These are phyloP conservation scores for Drosophila ohnishii DNA, from an alignment of 1,140 invertebrate genomes.

Conservation along the genomic window DNA sequence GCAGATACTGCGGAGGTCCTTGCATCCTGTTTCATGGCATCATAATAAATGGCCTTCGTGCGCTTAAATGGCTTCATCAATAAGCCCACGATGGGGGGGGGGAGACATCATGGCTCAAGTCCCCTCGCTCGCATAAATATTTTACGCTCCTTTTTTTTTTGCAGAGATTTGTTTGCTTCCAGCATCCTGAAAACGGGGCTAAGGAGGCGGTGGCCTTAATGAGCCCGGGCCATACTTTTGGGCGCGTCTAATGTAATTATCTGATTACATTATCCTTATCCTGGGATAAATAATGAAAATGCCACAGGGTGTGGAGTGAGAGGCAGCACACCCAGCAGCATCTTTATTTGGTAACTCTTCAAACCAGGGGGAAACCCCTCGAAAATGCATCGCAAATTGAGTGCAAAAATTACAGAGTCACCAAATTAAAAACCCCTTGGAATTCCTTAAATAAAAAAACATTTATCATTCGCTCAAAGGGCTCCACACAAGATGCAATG, in stretches of 20 bases:
- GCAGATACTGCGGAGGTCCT: slow-evolving; percentile 29
- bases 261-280: slow-evolving; percentile 36
- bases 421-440: slow-evolving; percentile 7
- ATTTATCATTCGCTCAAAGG: slow-evolving; percentile 25
- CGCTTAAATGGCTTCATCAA: slow-evolving; percentile 71
- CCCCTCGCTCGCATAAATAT: slow-evolving; percentile 62
- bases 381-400: slow-evolving; percentile 14
- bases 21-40: slow-evolving; percentile 71
- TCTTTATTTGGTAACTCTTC: background rate
- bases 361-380: background rate
- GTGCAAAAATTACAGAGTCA: slow-evolving; percentile 10
- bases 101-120: slow-evolving; percentile 32
- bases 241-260: slow-evolving; percentile 55
- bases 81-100: slow-evolving; percentile 12
- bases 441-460: slow-evolving; percentile 4
- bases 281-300: slow-evolving; percentile 3
- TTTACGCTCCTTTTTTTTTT: slow-evolving; percentile 48
- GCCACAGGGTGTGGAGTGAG: background rate
- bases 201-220: slow-evolving; percentile 39
- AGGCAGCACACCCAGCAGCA: background rate
- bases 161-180: slow-evolving; percentile 38
- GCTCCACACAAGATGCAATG: slow-evolving; percentile 23
- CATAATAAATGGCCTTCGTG: slow-evolving; percentile 68
- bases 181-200: background rate
- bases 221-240: slow-evolving; percentile 55